phyloP scores from a whole-genome alignment of 2,113 vertebrate species.

The Ceyx cyanopectus region DNA sequence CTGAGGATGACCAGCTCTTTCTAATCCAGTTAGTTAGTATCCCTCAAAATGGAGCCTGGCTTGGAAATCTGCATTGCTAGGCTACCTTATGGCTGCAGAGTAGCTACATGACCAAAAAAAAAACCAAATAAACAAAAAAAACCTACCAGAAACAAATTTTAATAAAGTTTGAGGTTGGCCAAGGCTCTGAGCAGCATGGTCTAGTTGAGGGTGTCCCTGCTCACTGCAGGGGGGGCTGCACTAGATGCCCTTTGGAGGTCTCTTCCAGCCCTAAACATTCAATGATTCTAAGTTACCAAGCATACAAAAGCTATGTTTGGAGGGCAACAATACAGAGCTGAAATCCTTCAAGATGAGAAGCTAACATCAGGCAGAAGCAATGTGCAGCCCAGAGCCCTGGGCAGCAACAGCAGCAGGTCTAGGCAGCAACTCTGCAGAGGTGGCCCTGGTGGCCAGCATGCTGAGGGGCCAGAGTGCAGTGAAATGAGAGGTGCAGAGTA shows the following conservation, averaged over 20 bases:
- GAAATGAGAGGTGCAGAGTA: neutral
- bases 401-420: rapidly evolving
- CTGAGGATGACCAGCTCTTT: neutral
- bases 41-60: neutral
- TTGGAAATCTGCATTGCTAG: neutral
- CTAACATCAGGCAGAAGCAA: neutral
- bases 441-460: rapidly evolving
- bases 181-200: too few species aligned
- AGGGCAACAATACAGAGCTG: neutral
- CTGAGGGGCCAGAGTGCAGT: rapidly evolving
- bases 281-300: neutral
- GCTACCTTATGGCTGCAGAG: neutral
- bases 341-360: neutral
- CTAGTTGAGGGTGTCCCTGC: too few species aligned
- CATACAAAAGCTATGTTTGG: neutral
- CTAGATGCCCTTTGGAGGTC: too few species aligned
- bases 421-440: neutral
- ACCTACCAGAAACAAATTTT: too few species aligned
- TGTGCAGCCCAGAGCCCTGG: rapidly evolving
- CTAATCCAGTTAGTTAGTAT: neutral
- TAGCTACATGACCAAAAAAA: neutral
- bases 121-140: too few species aligned
- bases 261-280: too few species aligned
- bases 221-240: too few species aligned
- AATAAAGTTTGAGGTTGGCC: too few species aligned